phyloP scores from a whole-genome alignment of 2,888 invertebrate species.

The Ecliptopera silaceata region DNA sequence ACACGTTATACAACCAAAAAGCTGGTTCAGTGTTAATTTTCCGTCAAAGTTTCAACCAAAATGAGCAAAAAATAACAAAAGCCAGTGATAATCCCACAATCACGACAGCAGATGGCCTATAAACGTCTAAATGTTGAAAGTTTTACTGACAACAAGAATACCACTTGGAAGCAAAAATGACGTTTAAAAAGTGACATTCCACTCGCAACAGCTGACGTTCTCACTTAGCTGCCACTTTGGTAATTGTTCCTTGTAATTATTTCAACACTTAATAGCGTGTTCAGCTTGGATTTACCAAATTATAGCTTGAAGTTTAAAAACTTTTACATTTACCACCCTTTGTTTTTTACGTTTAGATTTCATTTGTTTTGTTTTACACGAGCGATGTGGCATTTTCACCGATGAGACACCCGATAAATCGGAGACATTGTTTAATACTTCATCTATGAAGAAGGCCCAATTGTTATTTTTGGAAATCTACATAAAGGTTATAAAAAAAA shows the following conservation, averaged over 20 bases:
- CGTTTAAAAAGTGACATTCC: constrained; percentile 57
- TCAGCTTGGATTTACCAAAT: constrained; percentile 52
- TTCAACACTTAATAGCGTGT: constrained; percentile 59
- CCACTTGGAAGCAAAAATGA: constrained; percentile 36
- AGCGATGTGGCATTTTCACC: no score
- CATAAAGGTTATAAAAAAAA: no score
- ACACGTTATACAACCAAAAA: constrained; percentile 3
- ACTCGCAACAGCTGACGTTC: constrained; percentile 59
- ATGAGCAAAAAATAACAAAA: constrained; percentile 39
- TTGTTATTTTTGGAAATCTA: no score
- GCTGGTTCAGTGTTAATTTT: neutral
- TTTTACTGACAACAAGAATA: constrained; percentile 59
- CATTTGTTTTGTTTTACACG: neutral
- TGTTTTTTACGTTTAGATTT: neutral
- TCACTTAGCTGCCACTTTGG: constrained; percentile 53
- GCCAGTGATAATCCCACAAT: constrained; percentile 45
- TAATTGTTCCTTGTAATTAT: constrained; percentile 64
- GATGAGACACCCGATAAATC: no score
- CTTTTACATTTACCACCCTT: constrained; percentile 20
- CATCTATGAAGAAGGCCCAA: no score
- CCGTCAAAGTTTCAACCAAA: constrained; percentile 4
- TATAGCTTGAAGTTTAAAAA: constrained; percentile 46
- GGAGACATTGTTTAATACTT: no score
- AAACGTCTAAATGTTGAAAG: constrained; percentile 66
- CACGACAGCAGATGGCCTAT: constrained; percentile 63